Percentiles rank a stretch among this genome's conserved stretches.
phyloP scores from a whole-genome alignment of 2,888 invertebrate genomes.

The Anoplius nigerrimus region DNA sequence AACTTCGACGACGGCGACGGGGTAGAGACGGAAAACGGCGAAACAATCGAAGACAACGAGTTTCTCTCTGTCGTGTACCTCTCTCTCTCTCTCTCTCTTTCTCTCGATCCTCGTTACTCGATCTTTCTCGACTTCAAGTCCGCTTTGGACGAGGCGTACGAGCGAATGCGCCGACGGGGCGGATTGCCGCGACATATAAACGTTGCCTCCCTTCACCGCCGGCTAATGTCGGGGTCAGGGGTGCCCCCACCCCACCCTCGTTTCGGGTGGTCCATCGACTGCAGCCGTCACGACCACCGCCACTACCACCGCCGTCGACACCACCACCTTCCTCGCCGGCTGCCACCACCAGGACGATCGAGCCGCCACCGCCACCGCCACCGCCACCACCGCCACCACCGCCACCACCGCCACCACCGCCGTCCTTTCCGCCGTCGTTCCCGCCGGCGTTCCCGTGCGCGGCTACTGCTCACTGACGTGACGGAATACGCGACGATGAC shows the following conservation, averaged over 20 bases:
- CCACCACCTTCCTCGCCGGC: conserved; percentile 1
- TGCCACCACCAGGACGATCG: conserved; percentile 28
- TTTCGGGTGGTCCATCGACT: conserved; percentile 67
- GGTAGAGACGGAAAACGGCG: conserved; percentile 15
- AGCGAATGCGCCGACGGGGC: conserved; percentile 75
- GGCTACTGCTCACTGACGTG: conserved; percentile 39
- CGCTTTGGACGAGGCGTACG: conserved; percentile 72
- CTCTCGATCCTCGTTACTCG: neutral
- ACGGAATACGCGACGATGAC: conserved; percentile 36
- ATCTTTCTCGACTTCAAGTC: conserved; percentile 47
- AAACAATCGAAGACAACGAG: conserved; percentile 33
- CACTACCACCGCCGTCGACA: conserved; percentile 15
- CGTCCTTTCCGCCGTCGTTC: conserved; percentile 4
- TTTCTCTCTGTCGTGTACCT: conserved; percentile 4
- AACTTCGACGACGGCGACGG: conserved; percentile 29
- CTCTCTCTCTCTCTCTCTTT: neutral
- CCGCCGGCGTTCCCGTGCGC: conserved; percentile 51
- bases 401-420: conserved; percentile 23
- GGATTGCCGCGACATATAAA: conserved; percentile 73
- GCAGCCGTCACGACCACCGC: conserved; percentile 24
- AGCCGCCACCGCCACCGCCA: conserved; percentile 8
- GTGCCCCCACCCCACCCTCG: conserved; percentile 71
- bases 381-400: conserved; percentile 21
- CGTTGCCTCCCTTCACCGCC: conserved; percentile 75
- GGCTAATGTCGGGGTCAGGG: conserved; percentile 70